phyloP scores from a whole-genome alignment of 1,140 invertebrate species.

The Temnothorax curvispinosus region DNA sequence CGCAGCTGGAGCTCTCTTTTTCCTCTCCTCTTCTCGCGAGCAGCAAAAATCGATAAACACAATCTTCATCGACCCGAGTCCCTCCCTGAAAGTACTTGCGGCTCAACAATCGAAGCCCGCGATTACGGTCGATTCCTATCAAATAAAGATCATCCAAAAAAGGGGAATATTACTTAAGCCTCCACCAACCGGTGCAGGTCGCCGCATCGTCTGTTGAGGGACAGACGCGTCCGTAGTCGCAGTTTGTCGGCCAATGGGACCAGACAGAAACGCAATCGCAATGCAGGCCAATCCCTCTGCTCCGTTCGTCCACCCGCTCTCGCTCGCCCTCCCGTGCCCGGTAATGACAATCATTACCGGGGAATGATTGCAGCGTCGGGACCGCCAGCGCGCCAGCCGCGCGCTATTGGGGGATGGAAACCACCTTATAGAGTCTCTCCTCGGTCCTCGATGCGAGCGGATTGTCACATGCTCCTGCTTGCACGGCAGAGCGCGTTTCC shows the following conservation, averaged over 20 bases:
- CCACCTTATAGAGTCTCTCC: conserved; percentile 81
- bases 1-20: not conserved
- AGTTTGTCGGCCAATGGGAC: conserved; percentile 80
- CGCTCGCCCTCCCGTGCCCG: conserved; percentile 78
- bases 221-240: conserved; percentile 71
- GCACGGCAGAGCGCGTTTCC: conserved; percentile 65
- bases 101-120: conserved; percentile 38
- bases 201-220: conserved; percentile 62
- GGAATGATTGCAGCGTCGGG: conserved; percentile 83
- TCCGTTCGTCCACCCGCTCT: conserved; percentile 74
- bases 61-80: conserved; percentile 41
- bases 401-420: conserved; percentile 82
- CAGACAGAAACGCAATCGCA: conserved; percentile 80
- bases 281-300: conserved; percentile 78
- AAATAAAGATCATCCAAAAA: conserved; percentile 59
- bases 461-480: conserved; percentile 78
- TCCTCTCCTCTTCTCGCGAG: conserved; percentile 1
- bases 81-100: conserved; percentile 17
- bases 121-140: conserved; percentile 38
- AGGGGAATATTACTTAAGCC: conserved; percentile 65
- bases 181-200: conserved; percentile 63
- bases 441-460: conserved; percentile 82
- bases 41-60: conserved; percentile 59
- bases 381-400: conserved; percentile 75
- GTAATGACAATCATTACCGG: conserved; percentile 84